Evolutionary conservation across 2,797 vertebrate species (phyloP).

Genomic region (Micrastur ruficollis): DNA sequence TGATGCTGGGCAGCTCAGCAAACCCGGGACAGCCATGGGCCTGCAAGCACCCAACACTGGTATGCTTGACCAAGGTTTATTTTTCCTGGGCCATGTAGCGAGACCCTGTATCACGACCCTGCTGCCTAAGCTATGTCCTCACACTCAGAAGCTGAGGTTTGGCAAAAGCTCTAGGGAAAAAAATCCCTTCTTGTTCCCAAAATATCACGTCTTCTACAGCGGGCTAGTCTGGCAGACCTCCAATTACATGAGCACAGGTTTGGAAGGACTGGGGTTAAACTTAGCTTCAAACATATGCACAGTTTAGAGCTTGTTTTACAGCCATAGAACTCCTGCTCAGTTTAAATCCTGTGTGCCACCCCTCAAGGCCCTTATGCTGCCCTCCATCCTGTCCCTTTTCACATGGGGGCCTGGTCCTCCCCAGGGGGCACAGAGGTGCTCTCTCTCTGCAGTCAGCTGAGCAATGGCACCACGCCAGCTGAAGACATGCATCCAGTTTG

Average conservation of each 20-base stretch:
- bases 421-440: neutral
- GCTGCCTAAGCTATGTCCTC: neutral
- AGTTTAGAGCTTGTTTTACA: neutral
- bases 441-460: neutral
- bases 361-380: neutral
- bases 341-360: neutral
- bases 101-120: neutral
- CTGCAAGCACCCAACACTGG: neutral
- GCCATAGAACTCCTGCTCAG: neutral
- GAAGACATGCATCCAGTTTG: neutral
- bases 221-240: neutral
- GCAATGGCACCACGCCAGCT: neutral
- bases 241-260: neutral
- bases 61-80: neutral
- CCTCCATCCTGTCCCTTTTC: neutral
- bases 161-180: neutral
- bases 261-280: neutral
- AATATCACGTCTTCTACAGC: neutral
- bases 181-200: neutral
- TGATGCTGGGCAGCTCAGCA: neutral
- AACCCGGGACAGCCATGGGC: neutral
- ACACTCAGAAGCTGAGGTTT: neutral
- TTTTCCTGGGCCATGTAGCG: rapidly evolving
- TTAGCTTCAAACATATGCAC: neutral
- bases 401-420: neutral